Conservation (phyloP, 2,888 invertebrate species). For the Acleris laterana region DNA sequence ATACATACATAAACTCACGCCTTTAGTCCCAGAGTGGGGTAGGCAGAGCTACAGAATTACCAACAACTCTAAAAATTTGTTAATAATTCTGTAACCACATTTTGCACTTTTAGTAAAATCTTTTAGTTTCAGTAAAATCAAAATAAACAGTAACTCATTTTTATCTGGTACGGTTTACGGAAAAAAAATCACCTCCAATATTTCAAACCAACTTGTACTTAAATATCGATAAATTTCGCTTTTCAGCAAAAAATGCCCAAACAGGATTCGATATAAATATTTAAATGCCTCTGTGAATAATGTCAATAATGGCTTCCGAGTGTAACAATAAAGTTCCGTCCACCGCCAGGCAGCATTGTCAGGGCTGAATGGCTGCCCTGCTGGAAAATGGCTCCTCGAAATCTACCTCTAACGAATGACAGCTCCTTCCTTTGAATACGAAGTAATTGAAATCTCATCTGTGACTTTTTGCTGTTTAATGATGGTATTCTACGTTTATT, state of each 20-base stretch:
- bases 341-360: constrained; percentile 74
- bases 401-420: constrained; percentile 68
- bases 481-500: constrained; percentile 5
- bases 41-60: too few relatives aligned
- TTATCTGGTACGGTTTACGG: too few relatives aligned
- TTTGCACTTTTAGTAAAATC: too few relatives aligned
- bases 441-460: constrained; percentile 64
- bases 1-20: too few relatives aligned
- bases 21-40: too few relatives aligned
- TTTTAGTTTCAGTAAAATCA: too few relatives aligned
- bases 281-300: constrained; percentile 78
- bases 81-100: too few relatives aligned
- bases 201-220: not conserved
- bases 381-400: constrained; percentile 74
- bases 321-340: constrained; percentile 77
- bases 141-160: too few relatives aligned
- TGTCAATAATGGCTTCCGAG: constrained; percentile 80
- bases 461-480: constrained; percentile 33
- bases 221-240: constrained; percentile 39
- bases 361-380: constrained; percentile 66
- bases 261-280: constrained; percentile 71
- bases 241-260: constrained; percentile 56
- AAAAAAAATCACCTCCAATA: too few relatives aligned
- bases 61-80: too few relatives aligned
- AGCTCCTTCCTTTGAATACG: constrained; percentile 59